phyloP scores from a whole-genome alignment of 2,113 vertebrate genomes.

The Hirundichthys speculiger region DNA sequence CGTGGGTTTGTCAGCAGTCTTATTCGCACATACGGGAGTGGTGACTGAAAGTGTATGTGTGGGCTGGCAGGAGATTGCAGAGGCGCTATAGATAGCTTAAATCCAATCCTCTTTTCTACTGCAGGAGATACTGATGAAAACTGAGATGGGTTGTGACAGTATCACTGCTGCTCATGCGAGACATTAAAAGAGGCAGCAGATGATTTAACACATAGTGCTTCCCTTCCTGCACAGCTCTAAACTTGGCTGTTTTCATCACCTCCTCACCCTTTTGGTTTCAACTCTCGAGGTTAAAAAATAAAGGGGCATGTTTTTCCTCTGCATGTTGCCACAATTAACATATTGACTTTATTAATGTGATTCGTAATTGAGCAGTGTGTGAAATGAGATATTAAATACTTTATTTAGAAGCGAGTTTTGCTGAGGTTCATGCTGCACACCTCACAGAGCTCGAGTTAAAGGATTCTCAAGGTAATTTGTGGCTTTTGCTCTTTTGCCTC shows the following conservation, averaged over 20 bases:
- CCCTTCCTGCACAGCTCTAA: slow-evolving; percentile 13
- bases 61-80: slow-evolving; percentile 49
- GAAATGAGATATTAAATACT: too few species aligned
- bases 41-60: slow-evolving; percentile 36
- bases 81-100: slow-evolving; percentile 62
- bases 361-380: slow-evolving; percentile 41
- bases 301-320: slow-evolving; percentile 13
- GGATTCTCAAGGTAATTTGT: slow-evolving; percentile 15
- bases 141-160: slow-evolving; percentile 66
- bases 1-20: slow-evolving; percentile 15
- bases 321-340: slow-evolving; percentile 29
- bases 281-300: slow-evolving; percentile 12
- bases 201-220: slow-evolving; percentile 21
- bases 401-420: too few species aligned
- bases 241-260: slow-evolving; percentile 8
- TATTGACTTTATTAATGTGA: slow-evolving; percentile 53
- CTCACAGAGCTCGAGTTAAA: background rate
- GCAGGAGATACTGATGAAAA: slow-evolving; percentile 74
- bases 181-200: slow-evolving; percentile 43
- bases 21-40: background rate
- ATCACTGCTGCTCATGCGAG: slow-evolving; percentile 49
- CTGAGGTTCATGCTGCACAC: background rate
- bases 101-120: slow-evolving; percentile 63
- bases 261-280: background rate
- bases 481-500: background rate